Percentiles rank a stretch among this genome's conserved stretches.
Evolutionary conservation across 2,113 vertebrate genomes (phyloP).

Genomic region (Lipophrys pholis): DNA sequence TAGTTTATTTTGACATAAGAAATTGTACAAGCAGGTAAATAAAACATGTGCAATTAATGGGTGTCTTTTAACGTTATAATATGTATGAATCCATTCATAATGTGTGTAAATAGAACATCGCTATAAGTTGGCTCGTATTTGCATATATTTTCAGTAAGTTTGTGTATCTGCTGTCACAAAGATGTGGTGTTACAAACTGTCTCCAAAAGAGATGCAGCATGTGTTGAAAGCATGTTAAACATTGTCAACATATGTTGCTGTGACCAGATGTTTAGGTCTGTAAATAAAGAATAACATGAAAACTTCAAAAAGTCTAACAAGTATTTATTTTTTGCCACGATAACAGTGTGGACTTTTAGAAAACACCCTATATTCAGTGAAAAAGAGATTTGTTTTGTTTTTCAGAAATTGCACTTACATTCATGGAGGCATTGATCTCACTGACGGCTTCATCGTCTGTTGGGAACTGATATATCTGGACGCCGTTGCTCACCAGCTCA

Average conservation of each 20-base stretch:
- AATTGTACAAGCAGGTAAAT: too few species aligned
- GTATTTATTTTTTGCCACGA: too few species aligned
- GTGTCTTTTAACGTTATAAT: too few species aligned
- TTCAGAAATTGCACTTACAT: constrained; percentile 84
- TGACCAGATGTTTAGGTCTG: constrained; percentile 18
- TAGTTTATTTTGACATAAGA: too few species aligned
- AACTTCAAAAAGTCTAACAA: not conserved
- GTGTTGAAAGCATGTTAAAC: constrained; percentile 4
- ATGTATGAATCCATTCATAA: too few species aligned
- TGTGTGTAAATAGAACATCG: too few species aligned
- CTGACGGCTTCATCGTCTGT: constrained; percentile 94
- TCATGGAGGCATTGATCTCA: constrained; percentile 97
- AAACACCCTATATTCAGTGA: not conserved
- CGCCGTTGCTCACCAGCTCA: constrained; percentile 96
- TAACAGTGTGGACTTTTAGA: not conserved
- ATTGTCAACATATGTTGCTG: not conserved
- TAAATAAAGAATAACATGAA: not conserved
- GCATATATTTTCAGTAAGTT: not conserved
- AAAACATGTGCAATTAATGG: too few species aligned
- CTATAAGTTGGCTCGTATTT: constrained; percentile 12
- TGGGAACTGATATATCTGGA: constrained; percentile 99
- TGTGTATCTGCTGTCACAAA: not conserved
- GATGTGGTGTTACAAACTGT: constrained; percentile 7
- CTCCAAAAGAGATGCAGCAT: too few species aligned
- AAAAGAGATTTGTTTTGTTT: not conserved